Evolutionary conservation across 2,888 invertebrate species (phyloP), one percentile per base, ranked within the genome.

Genomic region (Caenorhabditis sp.): DNA sequence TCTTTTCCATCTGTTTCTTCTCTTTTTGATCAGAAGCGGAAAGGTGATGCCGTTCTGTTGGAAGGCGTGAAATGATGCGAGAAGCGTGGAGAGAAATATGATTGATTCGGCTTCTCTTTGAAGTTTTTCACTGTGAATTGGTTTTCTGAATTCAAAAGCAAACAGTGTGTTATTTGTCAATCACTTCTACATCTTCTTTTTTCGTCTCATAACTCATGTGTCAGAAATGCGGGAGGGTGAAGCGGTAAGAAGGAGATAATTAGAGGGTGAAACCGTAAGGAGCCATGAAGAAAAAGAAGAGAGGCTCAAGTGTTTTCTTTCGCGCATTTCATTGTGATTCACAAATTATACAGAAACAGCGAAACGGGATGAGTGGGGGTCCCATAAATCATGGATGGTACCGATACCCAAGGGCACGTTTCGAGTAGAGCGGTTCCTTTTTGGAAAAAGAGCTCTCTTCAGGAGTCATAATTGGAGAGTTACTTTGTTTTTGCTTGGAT

Each of bases 281-380:
- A 59, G 59, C 72, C 64, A 56, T 35, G 16, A 35, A 41, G n/a
- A n/a, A n/a, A n/a, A n/a, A n/a, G n/a, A n/a, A n/a, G n/a, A n/a
- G 51, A 54, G 19, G 54, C 69, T 77, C 76, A 69, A 77, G 76
- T 77, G 76, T 77, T 77, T 77, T 77, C 68, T 77, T 76, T 68
- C 68, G 66, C 76, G 68, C 76, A 58, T 68, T 58, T 58, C 76
- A 68, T 74, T 63, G 63, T 63, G 63, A 73, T 35, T 41, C 49
- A 44, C 51, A 75, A 66, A 75, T 75, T 75, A 75, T 75, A 75
- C 74, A 66, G 74, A 44, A 56, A 44, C 19, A 31, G 24, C 24
- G 22, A 28, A 63, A 22, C 35, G 24, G 73, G 41, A 56, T 41
- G 49, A 19, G 47, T 28, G 14, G 44, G 41, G 26, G 31, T 47